Base-by-base conservation (phyloP, 2,797 vertebrate species). In the Hybognathus amarus region DNA sequence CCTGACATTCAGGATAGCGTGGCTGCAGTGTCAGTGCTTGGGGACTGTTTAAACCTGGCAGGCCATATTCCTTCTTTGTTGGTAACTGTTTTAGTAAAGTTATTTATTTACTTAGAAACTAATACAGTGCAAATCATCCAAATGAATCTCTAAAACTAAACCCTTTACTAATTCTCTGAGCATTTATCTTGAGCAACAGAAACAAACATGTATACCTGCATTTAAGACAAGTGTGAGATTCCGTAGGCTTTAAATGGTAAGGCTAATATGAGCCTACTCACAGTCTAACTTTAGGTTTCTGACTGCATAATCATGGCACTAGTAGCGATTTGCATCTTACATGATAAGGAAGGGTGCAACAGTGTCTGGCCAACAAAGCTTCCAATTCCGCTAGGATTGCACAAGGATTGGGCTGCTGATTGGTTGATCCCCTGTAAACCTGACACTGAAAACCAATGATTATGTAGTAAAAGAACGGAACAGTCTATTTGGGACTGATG, bases 1-100 rank as follows among this genome's bases (percentile, higher is more conserved):
- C 45, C 24, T 77, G 88, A 85, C 88, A 87, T 80, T 9, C 69
- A 74, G 40, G 82, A 69, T 63, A 67, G 54, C 56, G 15, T 70
- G 67, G 45, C 50, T 78, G n/a, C 42, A 36, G 11, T 70, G 61
- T 38, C 50, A 83, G 27, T 70, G 80, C 73, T 79, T 66, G n/a
- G 20, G 74, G 73, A 27, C n/a, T 24, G 52, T 38, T 61, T 12
- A 59, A 27, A 33, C 5, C 10, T 22, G 50, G 36, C 47, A 27
- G 36, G 52, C 33, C 33, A 50, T 64, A 47, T 18, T 77, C 56
- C 40, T 42, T 70, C 45, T 71, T n/a, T 33, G n/a, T 15, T 77
- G 24, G 59, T 24, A 45, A 27, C 24, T 79, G 8, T 50, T 20
- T 70, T 63, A 22, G 59, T 36, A 79, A 40, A 45, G 24, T 42